These are phyloP conservation scores for Neelides folsomi DNA, from an alignment of 2,888 invertebrate genomes.

Conservation along the genomic window DNA sequence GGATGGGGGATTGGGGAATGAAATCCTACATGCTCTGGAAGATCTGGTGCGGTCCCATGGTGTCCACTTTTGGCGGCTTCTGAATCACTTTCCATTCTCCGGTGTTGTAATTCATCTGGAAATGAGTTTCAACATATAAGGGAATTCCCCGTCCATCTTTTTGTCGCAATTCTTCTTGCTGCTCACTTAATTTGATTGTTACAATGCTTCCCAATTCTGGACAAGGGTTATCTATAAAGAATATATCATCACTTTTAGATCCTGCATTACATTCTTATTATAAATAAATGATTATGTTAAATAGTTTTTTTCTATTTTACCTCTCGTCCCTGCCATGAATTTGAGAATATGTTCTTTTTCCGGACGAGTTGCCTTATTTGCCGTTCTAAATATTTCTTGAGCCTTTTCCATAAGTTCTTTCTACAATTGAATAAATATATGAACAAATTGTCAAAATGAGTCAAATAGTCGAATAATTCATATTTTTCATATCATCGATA, in stretches of 20 bases:
- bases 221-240: slow-evolving; percentile 72
- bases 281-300: background rate
- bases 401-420: slow-evolving; percentile 92
- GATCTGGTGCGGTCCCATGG: too few species aligned
- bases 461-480: background rate
- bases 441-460: background rate
- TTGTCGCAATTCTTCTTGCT: slow-evolving; percentile 72
- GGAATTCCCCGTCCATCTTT: slow-evolving; percentile 65
- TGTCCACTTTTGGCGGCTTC: slow-evolving; percentile 63
- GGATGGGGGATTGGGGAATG: too few species aligned
- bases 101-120: slow-evolving; percentile 96
- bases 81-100: slow-evolving; percentile 94
- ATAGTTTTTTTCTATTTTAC: slow-evolving; percentile 38
- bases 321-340: slow-evolving; percentile 96
- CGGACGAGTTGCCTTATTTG: slow-evolving; percentile 87
- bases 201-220: slow-evolving; percentile 94
- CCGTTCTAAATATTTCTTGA: slow-evolving; percentile 92
- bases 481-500: background rate
- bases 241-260: background rate
- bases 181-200: slow-evolving; percentile 87
- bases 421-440: slow-evolving; percentile 43
- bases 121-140: slow-evolving; percentile 81
- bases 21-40: too few species aligned
- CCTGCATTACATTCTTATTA: background rate
- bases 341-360: slow-evolving; percentile 95